Evolutionary conservation across 2,888 invertebrate species (phyloP).

Genomic region (Caprella mutica): DNA sequence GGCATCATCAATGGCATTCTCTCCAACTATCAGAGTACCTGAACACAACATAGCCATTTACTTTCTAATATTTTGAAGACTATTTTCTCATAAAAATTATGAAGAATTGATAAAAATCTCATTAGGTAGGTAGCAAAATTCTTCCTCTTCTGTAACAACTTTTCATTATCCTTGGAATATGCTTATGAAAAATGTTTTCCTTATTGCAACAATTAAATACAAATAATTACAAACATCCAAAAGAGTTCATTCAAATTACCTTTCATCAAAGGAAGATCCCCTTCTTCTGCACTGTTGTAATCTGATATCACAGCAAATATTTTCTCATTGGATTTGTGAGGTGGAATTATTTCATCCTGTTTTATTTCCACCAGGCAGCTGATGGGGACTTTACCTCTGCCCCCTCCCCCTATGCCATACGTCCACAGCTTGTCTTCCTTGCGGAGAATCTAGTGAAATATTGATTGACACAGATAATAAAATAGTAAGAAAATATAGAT

Average conservation of each 20-base stretch:
- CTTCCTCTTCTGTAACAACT: too few species aligned
- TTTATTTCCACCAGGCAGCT: slow-evolving; percentile 22
- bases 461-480: too few species aligned
- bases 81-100: too few species aligned
- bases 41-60: neutral
- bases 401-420: slow-evolving; percentile 26
- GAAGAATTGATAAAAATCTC: too few species aligned
- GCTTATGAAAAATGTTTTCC: too few species aligned
- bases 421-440: slow-evolving; percentile 31
- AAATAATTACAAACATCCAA: neutral
- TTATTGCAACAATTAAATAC: neutral
- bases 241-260: slow-evolving; percentile 8
- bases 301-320: slow-evolving; percentile 29
- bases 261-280: slow-evolving; percentile 24
- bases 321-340: slow-evolving; percentile 14
- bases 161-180: too few species aligned
- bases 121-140: too few species aligned
- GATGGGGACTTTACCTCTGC: slow-evolving; percentile 23
- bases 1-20: slow-evolving; percentile 40
- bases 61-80: too few species aligned
- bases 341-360: slow-evolving; percentile 6
- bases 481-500: neutral
- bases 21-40: slow-evolving; percentile 24
- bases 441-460: slow-evolving; percentile 16
- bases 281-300: slow-evolving; percentile 21